phyloP scores from a whole-genome alignment of 1,140 invertebrate species.

The Polypedilum pembai region DNA sequence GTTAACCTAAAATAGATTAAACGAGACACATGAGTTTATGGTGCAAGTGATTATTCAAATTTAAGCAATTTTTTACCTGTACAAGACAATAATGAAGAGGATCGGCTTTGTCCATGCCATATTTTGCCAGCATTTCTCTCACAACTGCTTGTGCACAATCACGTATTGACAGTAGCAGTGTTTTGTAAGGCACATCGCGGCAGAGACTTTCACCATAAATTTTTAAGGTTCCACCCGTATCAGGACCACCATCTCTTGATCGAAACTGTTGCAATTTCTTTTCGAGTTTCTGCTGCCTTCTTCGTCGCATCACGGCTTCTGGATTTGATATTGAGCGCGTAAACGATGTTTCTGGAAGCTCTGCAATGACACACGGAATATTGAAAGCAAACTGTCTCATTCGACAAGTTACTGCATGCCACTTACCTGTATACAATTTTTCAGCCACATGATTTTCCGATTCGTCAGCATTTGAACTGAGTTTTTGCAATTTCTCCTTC shows the following conservation, averaged over 20 bases:
- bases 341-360: conserved; percentile 95
- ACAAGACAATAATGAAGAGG: conserved; percentile 88
- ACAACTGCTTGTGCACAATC: conserved; percentile 89
- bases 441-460: conserved; percentile 79
- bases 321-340: conserved; percentile 98
- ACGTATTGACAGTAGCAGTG: conserved; percentile 83
- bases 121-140: conserved; percentile 94
- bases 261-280: conserved; percentile 94
- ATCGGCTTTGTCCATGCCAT: conserved; percentile 83
- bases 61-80: conserved; percentile 57
- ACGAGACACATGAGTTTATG: conserved; percentile 22
- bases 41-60: conserved; percentile 9
- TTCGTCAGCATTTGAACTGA: conserved; percentile 67
- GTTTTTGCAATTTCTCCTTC: conserved; percentile 82
- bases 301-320: conserved; percentile 94
- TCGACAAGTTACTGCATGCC: background rate
- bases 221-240: conserved; percentile 88
- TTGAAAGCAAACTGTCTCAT: background rate
- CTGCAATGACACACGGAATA: conserved; percentile 46
- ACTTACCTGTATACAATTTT: conserved; percentile 76
- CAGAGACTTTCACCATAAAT: conserved; percentile 96
- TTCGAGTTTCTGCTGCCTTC: conserved; percentile 95
- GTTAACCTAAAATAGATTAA: conserved; percentile 52
- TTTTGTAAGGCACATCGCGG: conserved; percentile 97
- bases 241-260: conserved; percentile 87